Conservation (phyloP, 2,888 invertebrate species). For the Mechanitis mazaeus region DNA sequence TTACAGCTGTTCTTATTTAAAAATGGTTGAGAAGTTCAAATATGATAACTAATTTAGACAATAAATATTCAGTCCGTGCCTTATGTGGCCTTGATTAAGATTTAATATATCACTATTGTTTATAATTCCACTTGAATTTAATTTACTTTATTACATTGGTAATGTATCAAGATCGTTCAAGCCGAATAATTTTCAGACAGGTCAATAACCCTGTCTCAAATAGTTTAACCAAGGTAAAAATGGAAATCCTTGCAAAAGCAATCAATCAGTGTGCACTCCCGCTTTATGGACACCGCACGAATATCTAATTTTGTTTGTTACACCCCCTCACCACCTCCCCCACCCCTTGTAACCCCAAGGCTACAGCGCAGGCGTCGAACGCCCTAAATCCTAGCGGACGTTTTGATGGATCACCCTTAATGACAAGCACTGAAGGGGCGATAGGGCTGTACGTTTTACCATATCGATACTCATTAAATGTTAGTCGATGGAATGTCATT, state of each 20-base stretch:
- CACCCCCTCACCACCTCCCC: conserved; percentile 38
- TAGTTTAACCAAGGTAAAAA: conserved; percentile 31
- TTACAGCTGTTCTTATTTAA: not conserved
- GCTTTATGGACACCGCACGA: conserved; percentile 71
- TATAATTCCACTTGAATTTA: no score
- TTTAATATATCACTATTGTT: no score
- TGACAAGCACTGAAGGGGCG: conserved; percentile 72
- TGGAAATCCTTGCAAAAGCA: conserved; percentile 53
- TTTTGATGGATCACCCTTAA: conserved; percentile 77
- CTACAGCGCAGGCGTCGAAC: conserved; percentile 63
- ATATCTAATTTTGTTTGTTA: conserved; percentile 75
- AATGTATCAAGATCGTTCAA: no score
- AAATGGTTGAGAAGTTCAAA: no score
- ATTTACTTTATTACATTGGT: no score
- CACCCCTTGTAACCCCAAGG: conserved; percentile 33
- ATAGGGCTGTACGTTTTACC: conserved; percentile 40
- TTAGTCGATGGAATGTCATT: not conserved
- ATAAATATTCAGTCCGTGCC: no score
- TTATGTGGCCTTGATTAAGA: no score
- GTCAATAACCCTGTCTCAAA: conserved; percentile 18
- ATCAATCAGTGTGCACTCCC: conserved; percentile 70
- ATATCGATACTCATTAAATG: conserved; percentile 25
- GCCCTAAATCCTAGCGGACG: conserved; percentile 74
- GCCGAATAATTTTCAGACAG: conserved; percentile 4
- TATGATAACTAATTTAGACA: no score